Evolutionary conservation across 2,797 vertebrate genomes (phyloP).

Genomic region (Amblyraja radiata): DNA sequence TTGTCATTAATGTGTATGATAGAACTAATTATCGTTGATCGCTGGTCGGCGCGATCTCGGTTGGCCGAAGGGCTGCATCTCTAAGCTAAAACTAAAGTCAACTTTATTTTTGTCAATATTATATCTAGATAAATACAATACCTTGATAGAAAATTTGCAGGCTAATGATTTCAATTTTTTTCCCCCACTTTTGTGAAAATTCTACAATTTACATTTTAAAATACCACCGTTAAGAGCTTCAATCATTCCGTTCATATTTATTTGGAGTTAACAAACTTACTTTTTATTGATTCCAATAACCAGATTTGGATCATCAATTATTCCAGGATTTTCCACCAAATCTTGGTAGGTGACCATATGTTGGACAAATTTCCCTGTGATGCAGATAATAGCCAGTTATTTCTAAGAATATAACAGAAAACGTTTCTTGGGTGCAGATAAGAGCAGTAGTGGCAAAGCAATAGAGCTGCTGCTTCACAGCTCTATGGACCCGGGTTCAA

Average conservation of each 20-base stretch:
- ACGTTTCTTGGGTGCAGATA: neutral
- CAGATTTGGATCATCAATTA: constrained; percentile 81
- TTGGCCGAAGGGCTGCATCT: too few species aligned
- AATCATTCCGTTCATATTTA: neutral
- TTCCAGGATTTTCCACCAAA: constrained; percentile 75
- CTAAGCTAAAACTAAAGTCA: too few species aligned
- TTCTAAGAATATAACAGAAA: neutral
- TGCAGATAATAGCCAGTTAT: neutral
- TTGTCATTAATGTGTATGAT: too few species aligned
- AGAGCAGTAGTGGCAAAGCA: too few species aligned
- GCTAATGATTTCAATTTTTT: neutral
- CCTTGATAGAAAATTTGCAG: neutral
- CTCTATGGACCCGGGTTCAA: too few species aligned
- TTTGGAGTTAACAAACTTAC: constrained; percentile 55
- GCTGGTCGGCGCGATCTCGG: too few species aligned
- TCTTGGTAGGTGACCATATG: constrained; percentile 79
- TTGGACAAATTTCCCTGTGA: constrained; percentile 75
- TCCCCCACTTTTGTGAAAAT: neutral
- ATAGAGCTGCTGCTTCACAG: too few species aligned
- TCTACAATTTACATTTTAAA: neutral
- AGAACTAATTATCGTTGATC: too few species aligned
- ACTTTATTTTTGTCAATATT: neutral
- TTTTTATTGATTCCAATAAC: constrained; percentile 85
- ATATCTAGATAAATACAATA: neutral
- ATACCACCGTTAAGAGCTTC: neutral